These are phyloP conservation scores for Eupithecia exiguata DNA, from an alignment of 2,888 invertebrate genomes.

Conservation along the genomic window DNA sequence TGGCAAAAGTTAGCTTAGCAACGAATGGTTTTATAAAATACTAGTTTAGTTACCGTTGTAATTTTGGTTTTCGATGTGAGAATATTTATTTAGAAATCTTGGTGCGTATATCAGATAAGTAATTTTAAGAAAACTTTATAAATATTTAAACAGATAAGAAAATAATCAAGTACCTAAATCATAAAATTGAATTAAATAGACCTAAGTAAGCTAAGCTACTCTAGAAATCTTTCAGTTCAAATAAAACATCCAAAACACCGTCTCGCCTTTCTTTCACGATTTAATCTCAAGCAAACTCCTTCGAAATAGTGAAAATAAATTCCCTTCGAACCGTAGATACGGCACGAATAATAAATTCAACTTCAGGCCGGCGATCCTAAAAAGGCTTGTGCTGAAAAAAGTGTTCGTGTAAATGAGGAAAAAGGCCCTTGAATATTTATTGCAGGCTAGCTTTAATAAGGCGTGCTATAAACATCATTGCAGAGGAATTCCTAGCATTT, in stretches of 20 bases:
- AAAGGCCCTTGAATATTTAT: constrained; percentile 40
- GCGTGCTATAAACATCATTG: constrained; percentile 14
- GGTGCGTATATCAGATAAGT: not conserved
- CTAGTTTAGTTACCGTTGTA: not conserved
- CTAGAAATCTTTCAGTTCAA: not conserved
- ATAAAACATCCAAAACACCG: not conserved
- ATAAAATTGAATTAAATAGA: not conserved
- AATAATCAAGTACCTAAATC: not conserved
- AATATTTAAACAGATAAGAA: not conserved
- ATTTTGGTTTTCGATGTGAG: not conserved
- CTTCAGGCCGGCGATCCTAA: constrained; percentile 35
- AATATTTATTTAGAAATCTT: not conserved
- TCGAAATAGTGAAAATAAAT: constrained; percentile 38
- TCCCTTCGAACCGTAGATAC: constrained; percentile 40
- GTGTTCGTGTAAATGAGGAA: constrained; percentile 39
- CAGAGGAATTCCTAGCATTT: not conserved
- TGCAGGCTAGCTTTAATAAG: constrained; percentile 33
- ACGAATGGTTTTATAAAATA: not conserved
- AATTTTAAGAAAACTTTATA: not conserved
- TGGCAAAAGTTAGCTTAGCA: not conserved
- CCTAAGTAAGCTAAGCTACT: not conserved
- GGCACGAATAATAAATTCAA: constrained; percentile 44
- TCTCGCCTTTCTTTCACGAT: constrained; percentile 7
- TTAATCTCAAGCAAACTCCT: constrained; percentile 24
- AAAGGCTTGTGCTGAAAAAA: constrained; percentile 41